These are phyloP conservation scores for Eristalinus aeneus DNA, from an alignment of 2,888 invertebrate genomes.

Conservation along the genomic window DNA sequence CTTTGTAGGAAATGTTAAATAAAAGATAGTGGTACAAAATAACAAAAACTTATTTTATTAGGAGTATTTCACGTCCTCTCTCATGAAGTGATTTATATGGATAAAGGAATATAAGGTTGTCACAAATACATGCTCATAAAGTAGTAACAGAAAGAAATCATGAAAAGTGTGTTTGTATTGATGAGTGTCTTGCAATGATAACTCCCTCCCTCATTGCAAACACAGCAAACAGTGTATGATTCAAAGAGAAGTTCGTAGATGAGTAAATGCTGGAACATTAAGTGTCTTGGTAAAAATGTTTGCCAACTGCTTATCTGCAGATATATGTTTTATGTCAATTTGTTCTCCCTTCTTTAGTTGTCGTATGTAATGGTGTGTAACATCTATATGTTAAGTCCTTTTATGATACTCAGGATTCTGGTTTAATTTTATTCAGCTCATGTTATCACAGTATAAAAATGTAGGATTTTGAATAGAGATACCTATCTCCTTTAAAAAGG, in stretches of 20 bases:
- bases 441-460: not conserved
- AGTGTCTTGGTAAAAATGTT: not conserved
- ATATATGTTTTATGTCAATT: constrained; percentile 10
- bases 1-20: not conserved
- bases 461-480: not conserved
- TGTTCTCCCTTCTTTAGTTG: not conserved
- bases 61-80: not conserved
- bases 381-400: constrained; percentile 6
- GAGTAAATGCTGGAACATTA: not conserved
- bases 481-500: not conserved
- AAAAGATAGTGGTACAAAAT: not conserved
- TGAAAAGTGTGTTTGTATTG: no score
- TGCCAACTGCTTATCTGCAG: not conserved
- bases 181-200: no score
- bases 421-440: not conserved
- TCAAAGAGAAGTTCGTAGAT: not conserved
- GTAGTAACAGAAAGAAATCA: not conserved
- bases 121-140: not conserved
- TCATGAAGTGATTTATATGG: not conserved
- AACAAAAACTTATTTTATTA: not conserved
- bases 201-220: not conserved
- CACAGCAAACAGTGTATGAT: not conserved
- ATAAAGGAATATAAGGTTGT: no score
- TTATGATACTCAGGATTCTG: constrained; percentile 15
- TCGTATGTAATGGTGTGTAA: constrained; percentile 7